phyloP scores from a whole-genome alignment of 2,797 vertebrate genomes.

The Tauraco hartlaubi region DNA sequence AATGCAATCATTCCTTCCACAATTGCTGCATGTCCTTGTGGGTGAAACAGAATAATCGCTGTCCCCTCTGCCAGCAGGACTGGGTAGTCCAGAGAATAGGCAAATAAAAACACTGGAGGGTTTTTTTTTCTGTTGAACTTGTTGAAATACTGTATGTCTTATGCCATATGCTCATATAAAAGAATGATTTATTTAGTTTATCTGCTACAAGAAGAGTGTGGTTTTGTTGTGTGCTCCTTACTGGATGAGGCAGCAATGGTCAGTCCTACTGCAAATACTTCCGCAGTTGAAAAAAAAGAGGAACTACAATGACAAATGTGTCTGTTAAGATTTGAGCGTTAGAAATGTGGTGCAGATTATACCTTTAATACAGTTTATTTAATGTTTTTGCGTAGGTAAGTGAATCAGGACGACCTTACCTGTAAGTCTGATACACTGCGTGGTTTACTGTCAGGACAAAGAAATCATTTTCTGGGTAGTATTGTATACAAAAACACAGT shows the following conservation, averaged over 20 bases:
- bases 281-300: background rate
- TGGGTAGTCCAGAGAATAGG: slow-evolving; percentile 99
- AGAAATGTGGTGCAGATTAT: slow-evolving; percentile 5
- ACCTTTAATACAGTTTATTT: background rate
- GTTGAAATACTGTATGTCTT: background rate
- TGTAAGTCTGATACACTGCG: background rate
- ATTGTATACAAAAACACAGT: background rate
- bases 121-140: background rate
- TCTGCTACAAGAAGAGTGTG: background rate
- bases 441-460: background rate
- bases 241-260: background rate
- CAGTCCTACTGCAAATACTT: slow-evolving; percentile 22
- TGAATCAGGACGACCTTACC: background rate
- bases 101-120: slow-evolving; percentile 82
- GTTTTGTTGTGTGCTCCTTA: background rate
- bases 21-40: slow-evolving; percentile 99
- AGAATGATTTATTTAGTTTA: background rate
- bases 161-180: background rate
- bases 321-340: slow-evolving; percentile 37
- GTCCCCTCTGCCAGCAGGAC: slow-evolving; percentile 98
- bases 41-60: slow-evolving; percentile 99
- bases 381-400: background rate
- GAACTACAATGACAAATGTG: background rate
- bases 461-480: slow-evolving; percentile 8
- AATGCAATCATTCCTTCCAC: slow-evolving; percentile 99